Conservation (phyloP, 2,797 vertebrate genomes). For the Argentina silus region DNA sequence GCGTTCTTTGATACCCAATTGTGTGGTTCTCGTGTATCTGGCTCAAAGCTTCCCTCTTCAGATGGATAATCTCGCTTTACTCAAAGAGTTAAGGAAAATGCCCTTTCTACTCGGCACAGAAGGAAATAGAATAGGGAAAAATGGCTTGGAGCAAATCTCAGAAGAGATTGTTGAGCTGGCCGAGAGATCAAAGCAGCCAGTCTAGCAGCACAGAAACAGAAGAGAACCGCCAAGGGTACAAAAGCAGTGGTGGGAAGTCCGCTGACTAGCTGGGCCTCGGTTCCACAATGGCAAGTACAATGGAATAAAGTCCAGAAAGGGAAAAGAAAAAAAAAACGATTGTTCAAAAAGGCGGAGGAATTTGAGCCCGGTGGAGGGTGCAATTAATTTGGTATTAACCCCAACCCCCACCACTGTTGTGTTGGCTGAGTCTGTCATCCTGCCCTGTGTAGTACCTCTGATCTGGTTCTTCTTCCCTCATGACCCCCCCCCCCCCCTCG, state of each 20-base stretch:
- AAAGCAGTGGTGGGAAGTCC: conserved; percentile 11
- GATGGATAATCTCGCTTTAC: background rate
- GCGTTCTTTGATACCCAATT: background rate
- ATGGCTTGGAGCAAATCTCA: background rate
- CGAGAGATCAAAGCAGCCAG: background rate
- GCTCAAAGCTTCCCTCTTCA: background rate
- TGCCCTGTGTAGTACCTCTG: background rate
- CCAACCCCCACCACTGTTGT: background rate
- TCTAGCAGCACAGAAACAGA: conserved; percentile 2
- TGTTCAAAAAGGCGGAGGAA: conserved; percentile 18
- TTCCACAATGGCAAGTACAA: conserved; percentile 28
- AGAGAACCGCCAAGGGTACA: conserved; percentile 9
- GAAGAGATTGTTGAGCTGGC: background rate
- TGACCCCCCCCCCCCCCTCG: background rate
- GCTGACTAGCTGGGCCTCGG: conserved; percentile 29
- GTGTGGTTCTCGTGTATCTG: background rate
- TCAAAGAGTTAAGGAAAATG: background rate
- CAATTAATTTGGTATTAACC: conserved; percentile 49
- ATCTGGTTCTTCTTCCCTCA: background rate
- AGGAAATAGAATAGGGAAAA: background rate
- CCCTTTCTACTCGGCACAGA: background rate
- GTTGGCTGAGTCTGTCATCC: no score
- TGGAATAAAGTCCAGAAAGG: background rate
- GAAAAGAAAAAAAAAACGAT: conserved; percentile 16
- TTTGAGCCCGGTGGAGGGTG: conserved; percentile 5